Evolutionary conservation across 1,140 invertebrate genomes (phyloP).

Genomic region (Temnothorax longispinosus): DNA sequence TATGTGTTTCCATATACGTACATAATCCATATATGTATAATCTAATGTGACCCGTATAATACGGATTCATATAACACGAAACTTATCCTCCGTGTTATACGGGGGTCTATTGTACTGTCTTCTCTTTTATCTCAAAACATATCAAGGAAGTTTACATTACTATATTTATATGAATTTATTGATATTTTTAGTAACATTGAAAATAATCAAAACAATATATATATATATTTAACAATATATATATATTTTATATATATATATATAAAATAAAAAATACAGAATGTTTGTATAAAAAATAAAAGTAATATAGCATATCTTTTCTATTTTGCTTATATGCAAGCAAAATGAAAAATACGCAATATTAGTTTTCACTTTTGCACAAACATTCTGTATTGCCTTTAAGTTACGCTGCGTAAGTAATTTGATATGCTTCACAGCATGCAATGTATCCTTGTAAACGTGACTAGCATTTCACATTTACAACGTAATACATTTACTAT

Average conservation of each 20-base stretch:
- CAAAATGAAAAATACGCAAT: neutral
- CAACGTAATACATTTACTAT: constrained; percentile 5
- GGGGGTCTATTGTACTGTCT: neutral
- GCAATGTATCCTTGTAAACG: neutral
- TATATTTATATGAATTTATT: neutral
- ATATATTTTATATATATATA: too few species aligned
- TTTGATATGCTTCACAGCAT: neutral
- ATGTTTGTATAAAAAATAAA: too few species aligned
- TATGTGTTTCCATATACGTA: too few species aligned
- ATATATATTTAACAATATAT: too few species aligned
- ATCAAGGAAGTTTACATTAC: neutral
- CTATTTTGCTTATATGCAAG: neutral
- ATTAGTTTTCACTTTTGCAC: neutral
- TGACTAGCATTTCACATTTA: constrained; percentile 10
- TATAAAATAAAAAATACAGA: too few species aligned
- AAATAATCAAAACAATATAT: too few species aligned
- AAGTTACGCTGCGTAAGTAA: neutral
- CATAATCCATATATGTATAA: too few species aligned
- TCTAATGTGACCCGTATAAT: too few species aligned
- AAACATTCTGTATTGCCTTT: neutral
- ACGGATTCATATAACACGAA: too few species aligned
- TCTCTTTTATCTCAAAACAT: neutral
- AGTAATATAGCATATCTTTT: too few species aligned
- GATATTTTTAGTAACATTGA: neutral
- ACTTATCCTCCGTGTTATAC: too few species aligned